Base-by-base conservation (phyloP, 1,140 invertebrate species). In the Zelostemma sp. region DNA sequence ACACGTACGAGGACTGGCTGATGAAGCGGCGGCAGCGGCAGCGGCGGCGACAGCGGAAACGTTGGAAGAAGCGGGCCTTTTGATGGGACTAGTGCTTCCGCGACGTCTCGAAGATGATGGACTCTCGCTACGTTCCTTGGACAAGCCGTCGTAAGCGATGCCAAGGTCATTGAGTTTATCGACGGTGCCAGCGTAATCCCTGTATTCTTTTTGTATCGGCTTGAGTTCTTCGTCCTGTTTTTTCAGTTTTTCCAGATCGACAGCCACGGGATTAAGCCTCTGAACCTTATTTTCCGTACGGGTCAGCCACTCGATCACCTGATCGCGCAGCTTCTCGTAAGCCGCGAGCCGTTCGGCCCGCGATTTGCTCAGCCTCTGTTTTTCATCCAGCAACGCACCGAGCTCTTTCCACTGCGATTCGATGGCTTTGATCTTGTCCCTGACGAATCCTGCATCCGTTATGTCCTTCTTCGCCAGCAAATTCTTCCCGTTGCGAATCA, bases 111-210 rank as follows among this genome's bases (percentile, higher is more conserved):
- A 87, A 1, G 3, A 28, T 4, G 25, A 28, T 8, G 91, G 92
- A 57, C 91, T 93, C 53, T 95, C 93, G 0, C 91, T 90, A 19
- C 91, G 86, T 48, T 93, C 92, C 40, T 91, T 88, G 0, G 93
- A 86, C 1, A 6, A 35, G 17, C 91, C 91, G 78, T 98, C 95
- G 75, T 96, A 96, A 17, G 91, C 86, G 33, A 90, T 91, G 1
- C 95, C 96, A 0, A 96, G 86, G 77, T 97, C 95, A 83, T 97
- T 97, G 17, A 97, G 88, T 86, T 95, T 97, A 70, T 98, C 96
- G 51, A 98, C 93, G 11, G 92, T 96, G 0, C 89, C 84, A 0
- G 89, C 91, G 85, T 93, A 97, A 72, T 96, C 95, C 25, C 93
- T 89, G 84, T 97, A 94, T 77, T 97, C 95, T 77, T 96, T 96